Conservation (phyloP, 2,113 vertebrate genomes). For the Nothobranchius kuhntae region DNA sequence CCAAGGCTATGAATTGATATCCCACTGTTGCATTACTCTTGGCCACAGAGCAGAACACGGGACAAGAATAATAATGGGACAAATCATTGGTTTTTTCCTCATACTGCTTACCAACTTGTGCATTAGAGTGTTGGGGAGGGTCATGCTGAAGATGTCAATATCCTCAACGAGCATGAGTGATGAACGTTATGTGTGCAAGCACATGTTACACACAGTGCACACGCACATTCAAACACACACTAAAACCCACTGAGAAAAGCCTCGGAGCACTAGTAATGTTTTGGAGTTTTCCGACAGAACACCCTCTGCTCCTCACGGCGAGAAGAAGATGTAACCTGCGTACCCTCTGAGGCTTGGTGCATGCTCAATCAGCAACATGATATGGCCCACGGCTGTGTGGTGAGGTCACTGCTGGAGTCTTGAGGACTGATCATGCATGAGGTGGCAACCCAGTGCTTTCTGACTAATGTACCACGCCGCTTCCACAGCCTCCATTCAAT, state of each 20-base stretch:
- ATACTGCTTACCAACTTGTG: constrained; percentile 33
- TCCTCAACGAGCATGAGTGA: constrained; percentile 34
- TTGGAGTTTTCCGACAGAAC: constrained; percentile 53
- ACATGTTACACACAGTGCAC: constrained; percentile 24
- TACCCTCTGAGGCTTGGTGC: constrained; percentile 56
- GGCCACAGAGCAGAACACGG: constrained; percentile 58
- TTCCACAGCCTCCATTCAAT: constrained; percentile 26
- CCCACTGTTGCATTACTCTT: constrained; percentile 69
- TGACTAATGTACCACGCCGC: constrained; percentile 40
- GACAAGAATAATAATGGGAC: constrained; percentile 62
- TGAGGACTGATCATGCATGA: constrained; percentile 57
- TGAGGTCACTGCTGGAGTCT: constrained; percentile 64
- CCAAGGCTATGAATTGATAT: constrained; percentile 68
- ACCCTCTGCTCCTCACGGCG: constrained; percentile 38
- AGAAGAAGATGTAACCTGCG: constrained; percentile 58
- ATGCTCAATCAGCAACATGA: constrained; percentile 68
- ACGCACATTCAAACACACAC: constrained; percentile 8
- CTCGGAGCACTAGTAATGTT: constrained; percentile 56
- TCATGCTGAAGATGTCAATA: constrained; percentile 43
- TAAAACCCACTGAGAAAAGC: constrained; percentile 48
- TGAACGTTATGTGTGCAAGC: constrained; percentile 39
- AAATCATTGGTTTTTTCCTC: constrained; percentile 55
- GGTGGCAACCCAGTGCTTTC: constrained; percentile 46
- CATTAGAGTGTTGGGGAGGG: constrained; percentile 27
- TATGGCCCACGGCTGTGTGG: constrained; percentile 57